Evolutionary conservation across 2,797 vertebrate genomes (phyloP).

Genomic region (Naso thynnoides): DNA sequence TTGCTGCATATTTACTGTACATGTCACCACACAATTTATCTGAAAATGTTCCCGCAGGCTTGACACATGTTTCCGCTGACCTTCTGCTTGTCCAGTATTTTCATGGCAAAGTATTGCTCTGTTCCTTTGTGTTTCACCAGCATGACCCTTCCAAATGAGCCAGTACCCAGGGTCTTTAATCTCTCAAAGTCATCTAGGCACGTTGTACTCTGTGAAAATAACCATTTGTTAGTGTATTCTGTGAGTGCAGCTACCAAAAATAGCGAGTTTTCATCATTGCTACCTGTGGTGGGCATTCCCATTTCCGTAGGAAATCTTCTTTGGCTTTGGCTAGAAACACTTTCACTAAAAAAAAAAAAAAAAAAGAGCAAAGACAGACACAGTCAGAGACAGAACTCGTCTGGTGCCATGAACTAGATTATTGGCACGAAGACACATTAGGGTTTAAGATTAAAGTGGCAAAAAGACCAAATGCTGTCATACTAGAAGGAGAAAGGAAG

Average conservation of each 20-base stretch:
- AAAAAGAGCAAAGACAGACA: slow-evolving; percentile 32
- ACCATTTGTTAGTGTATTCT: slow-evolving; percentile 14
- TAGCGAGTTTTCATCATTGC: slow-evolving; percentile 27
- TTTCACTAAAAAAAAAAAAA: slow-evolving; percentile 90
- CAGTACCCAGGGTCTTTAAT: slow-evolving; percentile 97
- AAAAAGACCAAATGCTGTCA: slow-evolving; percentile 51
- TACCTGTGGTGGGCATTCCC: slow-evolving; percentile 99
- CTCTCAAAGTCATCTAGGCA: slow-evolving; percentile 98
- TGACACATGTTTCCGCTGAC: slow-evolving; percentile 78
- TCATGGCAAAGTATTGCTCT: slow-evolving; percentile 99
- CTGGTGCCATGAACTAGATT: slow-evolving; percentile 8
- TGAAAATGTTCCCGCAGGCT: slow-evolving; percentile 8
- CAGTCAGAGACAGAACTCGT: slow-evolving; percentile 24
- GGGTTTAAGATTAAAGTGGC: slow-evolving; percentile 42
- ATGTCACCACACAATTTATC: slow-evolving; percentile 15
- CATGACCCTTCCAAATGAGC: slow-evolving; percentile 99
- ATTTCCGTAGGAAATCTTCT: slow-evolving; percentile 99
- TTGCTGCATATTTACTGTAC: neutral
- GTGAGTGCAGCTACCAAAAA: slow-evolving; percentile 7
- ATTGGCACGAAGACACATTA: slow-evolving; percentile 28
- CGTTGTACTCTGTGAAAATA: slow-evolving; percentile 91
- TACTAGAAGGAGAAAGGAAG: slow-evolving; percentile 36
- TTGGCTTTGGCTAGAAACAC: slow-evolving; percentile 99
- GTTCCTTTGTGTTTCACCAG: slow-evolving; percentile 98
- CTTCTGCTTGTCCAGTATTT: slow-evolving; percentile 99